Evolutionary conservation across 2,113 vertebrate genomes (phyloP).

Genomic region (Haemorhous mexicanus): DNA sequence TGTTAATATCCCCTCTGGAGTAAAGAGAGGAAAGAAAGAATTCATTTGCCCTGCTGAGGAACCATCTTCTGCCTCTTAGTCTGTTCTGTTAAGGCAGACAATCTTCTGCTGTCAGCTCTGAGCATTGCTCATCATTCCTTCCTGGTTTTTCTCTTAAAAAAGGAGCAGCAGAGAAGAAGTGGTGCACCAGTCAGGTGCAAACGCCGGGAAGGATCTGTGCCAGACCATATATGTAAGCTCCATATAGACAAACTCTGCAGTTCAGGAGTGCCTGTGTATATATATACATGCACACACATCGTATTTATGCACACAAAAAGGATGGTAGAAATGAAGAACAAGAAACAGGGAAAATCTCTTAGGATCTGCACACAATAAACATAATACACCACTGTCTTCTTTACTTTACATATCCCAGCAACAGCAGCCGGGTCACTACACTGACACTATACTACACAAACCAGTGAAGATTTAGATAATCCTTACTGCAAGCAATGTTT

Average conservation of each 20-base stretch:
- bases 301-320: not conserved
- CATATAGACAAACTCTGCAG: not conserved
- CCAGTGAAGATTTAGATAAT: not conserved
- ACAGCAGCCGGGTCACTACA: not conserved
- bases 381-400: not conserved
- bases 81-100: not conserved
- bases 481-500: not conserved
- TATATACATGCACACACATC: fast-evolving
- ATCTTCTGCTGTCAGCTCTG: not conserved
- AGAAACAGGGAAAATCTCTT: not conserved
- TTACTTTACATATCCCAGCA: not conserved
- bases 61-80: not conserved
- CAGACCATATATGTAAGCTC: not conserved
- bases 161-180: not conserved
- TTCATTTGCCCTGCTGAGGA: not conserved
- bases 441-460: not conserved
- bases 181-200: not conserved
- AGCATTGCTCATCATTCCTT: not conserved
- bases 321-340: not conserved
- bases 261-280: not conserved
- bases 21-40: not conserved
- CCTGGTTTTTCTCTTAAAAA: not conserved
- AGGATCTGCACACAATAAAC: not conserved
- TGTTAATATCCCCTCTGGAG: not conserved
- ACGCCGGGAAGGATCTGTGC: not conserved